A percentile compares a stretch with the other conserved stretches of the same genome.
Conservation (phyloP, 2,797 vertebrate species). For the Notamacropus eugenii region DNA sequence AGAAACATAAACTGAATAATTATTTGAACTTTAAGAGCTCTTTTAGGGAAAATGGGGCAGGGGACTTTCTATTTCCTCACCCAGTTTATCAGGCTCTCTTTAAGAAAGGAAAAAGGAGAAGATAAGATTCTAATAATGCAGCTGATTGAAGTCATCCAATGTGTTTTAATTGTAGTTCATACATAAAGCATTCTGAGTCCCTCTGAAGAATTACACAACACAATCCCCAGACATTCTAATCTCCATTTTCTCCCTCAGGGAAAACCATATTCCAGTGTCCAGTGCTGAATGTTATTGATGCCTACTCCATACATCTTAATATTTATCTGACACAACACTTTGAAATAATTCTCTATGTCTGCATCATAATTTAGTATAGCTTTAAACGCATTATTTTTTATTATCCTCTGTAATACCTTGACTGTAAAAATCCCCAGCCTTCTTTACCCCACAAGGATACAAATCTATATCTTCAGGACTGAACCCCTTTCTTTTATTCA, state of each 20-base stretch:
- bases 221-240: conserved; percentile 2
- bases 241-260: background rate
- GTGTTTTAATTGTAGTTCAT: background rate
- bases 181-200: background rate
- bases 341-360: conserved; percentile 11
- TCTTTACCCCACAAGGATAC: conserved; percentile 6
- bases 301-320: background rate
- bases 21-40: background rate
- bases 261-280: conserved; percentile 24
- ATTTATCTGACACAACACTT: background rate
- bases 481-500: background rate
- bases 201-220: background rate
- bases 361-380: background rate
- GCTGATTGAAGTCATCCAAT: background rate
- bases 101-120: background rate
- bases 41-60: background rate
- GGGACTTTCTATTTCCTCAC: background rate
- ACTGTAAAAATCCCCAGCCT: background rate
- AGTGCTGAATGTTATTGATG: conserved; percentile 10
- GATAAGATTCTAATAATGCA: background rate
- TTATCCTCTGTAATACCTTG: conserved; percentile 30
- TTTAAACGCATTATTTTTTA: conserved; percentile 5
- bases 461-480: conserved; percentile 22
- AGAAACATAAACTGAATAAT: background rate
- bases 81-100: background rate